These are phyloP conservation scores for Zapornia atra DNA, from an alignment of 2,113 vertebrate species.

Conservation along the genomic window DNA sequence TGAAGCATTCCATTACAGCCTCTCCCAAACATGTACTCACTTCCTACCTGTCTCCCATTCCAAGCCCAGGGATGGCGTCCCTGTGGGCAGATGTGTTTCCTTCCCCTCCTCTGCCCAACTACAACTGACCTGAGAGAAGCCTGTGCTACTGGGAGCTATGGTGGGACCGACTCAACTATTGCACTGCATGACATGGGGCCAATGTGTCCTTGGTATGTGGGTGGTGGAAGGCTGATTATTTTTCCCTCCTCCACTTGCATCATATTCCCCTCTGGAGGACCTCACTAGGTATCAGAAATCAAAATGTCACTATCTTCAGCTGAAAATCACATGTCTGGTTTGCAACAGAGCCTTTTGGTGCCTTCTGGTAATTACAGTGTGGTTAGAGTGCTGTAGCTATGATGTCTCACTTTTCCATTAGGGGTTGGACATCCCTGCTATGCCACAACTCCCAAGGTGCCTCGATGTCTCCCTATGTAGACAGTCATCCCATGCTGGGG, in stretches of 20 bases:
- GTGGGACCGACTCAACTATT: neutral
- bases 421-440: neutral
- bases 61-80: neutral
- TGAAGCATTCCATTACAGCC: neutral
- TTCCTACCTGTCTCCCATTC: neutral
- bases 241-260: neutral
- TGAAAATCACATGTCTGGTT: neutral
- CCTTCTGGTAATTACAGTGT: neutral
- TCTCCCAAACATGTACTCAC: neutral
- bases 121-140: neutral
- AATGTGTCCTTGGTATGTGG: neutral
- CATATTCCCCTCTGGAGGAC: neutral
- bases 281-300: slow-evolving; percentile 2
- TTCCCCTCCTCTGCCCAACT: neutral
- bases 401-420: neutral
- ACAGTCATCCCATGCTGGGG: neutral
- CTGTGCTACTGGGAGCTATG: neutral
- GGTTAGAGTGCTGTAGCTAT: neutral
- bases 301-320: neutral
- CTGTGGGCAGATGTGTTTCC: neutral
- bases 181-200: neutral
- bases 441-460: neutral
- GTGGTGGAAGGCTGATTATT: neutral
- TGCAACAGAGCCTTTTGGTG: neutral
- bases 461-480: neutral